Evolutionary conservation across 2,797 vertebrate genomes (phyloP).

Genomic region (Xenops minutus): DNA sequence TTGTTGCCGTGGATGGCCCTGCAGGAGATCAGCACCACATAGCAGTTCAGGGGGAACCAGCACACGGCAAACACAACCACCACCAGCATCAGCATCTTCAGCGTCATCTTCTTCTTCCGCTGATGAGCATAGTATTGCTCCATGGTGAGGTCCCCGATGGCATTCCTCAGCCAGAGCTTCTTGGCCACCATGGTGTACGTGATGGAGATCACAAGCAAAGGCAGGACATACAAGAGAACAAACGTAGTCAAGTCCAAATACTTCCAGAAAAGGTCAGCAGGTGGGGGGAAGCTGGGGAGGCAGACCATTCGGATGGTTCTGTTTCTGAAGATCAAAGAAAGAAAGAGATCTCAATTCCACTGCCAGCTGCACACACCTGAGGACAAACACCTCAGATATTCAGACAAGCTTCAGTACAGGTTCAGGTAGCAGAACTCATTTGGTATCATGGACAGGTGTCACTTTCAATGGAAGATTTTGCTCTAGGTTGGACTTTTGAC

Average conservation of each 20-base stretch:
- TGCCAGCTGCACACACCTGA: neutral
- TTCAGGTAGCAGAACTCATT: neutral
- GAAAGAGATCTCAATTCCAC: neutral
- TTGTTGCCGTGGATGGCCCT: constrained; percentile 88
- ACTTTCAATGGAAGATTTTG: neutral
- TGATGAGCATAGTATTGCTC: constrained; percentile 73
- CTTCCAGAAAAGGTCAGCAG: constrained; percentile 77
- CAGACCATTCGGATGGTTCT: constrained; percentile 70
- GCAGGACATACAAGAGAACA: constrained; percentile 74
- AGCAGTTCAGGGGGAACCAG: constrained; percentile 92
- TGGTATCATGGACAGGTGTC: neutral
- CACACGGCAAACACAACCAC: constrained; percentile 87
- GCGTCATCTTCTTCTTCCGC: constrained; percentile 83
- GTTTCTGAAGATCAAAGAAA: constrained; percentile 65
- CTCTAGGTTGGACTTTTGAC: neutral
- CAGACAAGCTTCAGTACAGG: neutral
- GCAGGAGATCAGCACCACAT: constrained; percentile 88
- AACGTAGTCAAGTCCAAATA: constrained; percentile 77
- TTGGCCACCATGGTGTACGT: constrained; percentile 73
- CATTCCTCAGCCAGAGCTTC: constrained; percentile 76
- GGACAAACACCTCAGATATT: neutral
- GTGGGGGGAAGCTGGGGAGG: constrained; percentile 75
- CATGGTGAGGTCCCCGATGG: constrained; percentile 76
- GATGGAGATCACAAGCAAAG: constrained; percentile 72
- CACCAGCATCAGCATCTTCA: constrained; percentile 90